Percentiles rank a stretch among this genome's conserved stretches.
Conservation (phyloP, 2,113 vertebrate genomes). For the Daphoenositta chrysoptera region DNA sequence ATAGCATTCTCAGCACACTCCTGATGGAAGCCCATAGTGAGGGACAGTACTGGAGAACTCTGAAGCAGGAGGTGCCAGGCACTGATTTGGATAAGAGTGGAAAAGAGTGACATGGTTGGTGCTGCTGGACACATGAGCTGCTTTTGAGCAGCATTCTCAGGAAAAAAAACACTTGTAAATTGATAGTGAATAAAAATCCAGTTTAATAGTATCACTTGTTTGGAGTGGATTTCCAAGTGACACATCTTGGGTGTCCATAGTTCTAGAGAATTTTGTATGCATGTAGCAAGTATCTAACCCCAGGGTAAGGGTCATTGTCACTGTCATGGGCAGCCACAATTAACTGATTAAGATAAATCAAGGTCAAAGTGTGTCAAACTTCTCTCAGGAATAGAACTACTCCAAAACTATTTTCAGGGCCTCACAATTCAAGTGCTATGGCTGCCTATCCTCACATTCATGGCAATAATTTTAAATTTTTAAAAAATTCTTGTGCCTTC, state of each 20-base stretch:
- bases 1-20: not conserved
- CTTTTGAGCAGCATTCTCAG: not conserved
- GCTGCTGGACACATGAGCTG: not conserved
- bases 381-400: not conserved
- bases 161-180: not conserved
- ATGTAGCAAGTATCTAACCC: not conserved
- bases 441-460: not conserved
- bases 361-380: not conserved
- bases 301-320: not conserved
- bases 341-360: not conserved
- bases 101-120: not conserved
- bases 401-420: not conserved
- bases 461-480: not conserved
- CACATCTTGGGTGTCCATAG: not conserved
- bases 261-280: not conserved
- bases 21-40: not conserved
- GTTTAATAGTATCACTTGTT: not conserved
- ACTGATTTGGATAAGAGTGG: not conserved
- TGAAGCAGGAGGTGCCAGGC: not conserved
- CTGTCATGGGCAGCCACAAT: not conserved
- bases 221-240: not conserved
- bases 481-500: not conserved
- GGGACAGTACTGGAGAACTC: not conserved
- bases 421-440: not conserved
- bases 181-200: not conserved